phyloP scores from a whole-genome alignment of 2,888 invertebrate genomes.

The Drosophila melanocephala region DNA sequence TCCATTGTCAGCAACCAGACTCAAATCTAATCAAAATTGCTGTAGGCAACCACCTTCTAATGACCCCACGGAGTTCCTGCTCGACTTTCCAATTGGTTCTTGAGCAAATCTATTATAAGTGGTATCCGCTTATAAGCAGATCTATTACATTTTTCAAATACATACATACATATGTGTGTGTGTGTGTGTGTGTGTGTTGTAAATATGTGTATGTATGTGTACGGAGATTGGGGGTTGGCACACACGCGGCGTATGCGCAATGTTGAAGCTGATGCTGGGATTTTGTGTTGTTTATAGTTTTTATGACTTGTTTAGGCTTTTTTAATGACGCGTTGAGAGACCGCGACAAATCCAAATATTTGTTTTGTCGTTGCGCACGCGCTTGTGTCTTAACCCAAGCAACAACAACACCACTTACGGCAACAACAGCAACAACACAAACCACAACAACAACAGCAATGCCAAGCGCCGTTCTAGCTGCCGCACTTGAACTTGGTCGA shows the following conservation, averaged over 20 bases:
- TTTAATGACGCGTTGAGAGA: constrained; percentile 63
- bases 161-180: neutral
- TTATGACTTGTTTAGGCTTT: constrained; percentile 70
- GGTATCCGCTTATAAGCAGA: constrained; percentile 33
- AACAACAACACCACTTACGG: constrained; percentile 23
- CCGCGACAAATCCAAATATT: constrained; percentile 69
- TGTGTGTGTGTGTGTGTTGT: neutral
- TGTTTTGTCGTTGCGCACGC: constrained; percentile 63
- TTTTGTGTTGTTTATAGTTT: constrained; percentile 25
- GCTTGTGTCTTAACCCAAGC: constrained; percentile 70
- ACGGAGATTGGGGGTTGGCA: constrained; percentile 22
- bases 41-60: constrained; percentile 34
- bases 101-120: neutral
- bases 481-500: constrained; percentile 79
- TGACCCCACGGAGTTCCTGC: constrained; percentile 27
- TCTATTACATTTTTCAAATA: constrained; percentile 24
- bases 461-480: constrained; percentile 77
- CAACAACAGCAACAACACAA: constrained; percentile 12
- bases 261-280: constrained; percentile 18
- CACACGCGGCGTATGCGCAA: constrained; percentile 56
- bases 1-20: neutral
- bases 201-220: constrained; percentile 2
- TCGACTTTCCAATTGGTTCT: constrained; percentile 41
- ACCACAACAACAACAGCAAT: constrained; percentile 46
- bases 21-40: neutral